Conservation (phyloP, 2,113 vertebrate genomes). For the Candoia aspera region DNA sequence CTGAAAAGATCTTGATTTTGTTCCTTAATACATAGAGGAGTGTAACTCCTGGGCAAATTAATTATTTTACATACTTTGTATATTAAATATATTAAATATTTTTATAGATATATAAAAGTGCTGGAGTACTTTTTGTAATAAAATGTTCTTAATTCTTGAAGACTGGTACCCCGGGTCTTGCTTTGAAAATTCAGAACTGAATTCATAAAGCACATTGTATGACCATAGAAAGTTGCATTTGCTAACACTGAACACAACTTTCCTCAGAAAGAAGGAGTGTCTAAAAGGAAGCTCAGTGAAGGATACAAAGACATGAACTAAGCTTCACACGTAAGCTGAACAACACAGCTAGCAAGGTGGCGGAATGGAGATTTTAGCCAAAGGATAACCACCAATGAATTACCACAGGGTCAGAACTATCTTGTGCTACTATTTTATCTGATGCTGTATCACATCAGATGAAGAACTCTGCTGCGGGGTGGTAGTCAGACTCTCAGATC, state of each 20-base stretch:
- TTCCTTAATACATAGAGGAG: not conserved
- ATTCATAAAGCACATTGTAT: too few species aligned
- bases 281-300: not conserved
- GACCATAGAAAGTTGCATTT: too few species aligned
- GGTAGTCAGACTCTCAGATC: not conserved
- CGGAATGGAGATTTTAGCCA: not conserved
- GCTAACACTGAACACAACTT: not conserved
- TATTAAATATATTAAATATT: not conserved
- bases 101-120: not conserved
- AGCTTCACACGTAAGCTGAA: not conserved
- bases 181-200: too few species aligned
- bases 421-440: not conserved
- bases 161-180: not conserved
- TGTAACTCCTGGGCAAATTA: not conserved
- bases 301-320: not conserved
- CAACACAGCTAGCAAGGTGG: not conserved
- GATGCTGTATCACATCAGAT: not conserved
- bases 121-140: not conserved
- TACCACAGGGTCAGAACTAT: not conserved
- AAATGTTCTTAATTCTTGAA: not conserved
- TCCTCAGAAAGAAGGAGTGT: not conserved
- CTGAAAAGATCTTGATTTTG: not conserved
- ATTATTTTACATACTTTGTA: not conserved
- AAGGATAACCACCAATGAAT: not conserved
- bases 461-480: not conserved